Evolutionary conservation across 2,888 invertebrate genomes (phyloP).

Genomic region (Eupithecia centaureata): DNA sequence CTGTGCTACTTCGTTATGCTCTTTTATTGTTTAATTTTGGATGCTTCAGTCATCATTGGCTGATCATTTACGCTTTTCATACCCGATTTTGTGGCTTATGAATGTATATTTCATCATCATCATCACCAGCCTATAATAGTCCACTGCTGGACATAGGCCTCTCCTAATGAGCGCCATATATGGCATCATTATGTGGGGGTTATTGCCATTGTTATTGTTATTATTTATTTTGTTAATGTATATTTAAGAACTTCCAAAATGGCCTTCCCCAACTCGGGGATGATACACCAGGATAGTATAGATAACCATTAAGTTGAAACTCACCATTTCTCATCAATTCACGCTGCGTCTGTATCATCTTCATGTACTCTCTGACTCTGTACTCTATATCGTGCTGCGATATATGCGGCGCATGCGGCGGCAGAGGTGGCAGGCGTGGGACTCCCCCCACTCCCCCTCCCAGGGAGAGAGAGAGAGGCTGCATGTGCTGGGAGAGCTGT

Average conservation of each 20-base stretch:
- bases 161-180: too few species aligned
- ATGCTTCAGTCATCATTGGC: not conserved
- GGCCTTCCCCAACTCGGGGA: not conserved
- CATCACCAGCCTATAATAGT: too few species aligned
- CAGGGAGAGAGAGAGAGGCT: slow-evolving; percentile 89
- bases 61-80: not conserved
- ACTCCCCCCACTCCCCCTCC: slow-evolving; percentile 80
- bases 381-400: slow-evolving; percentile 89
- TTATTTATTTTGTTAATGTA: too few species aligned
- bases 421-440: slow-evolving; percentile 84
- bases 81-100: not conserved
- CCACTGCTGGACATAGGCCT: too few species aligned
- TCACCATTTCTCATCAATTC: slow-evolving; percentile 75
- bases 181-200: too few species aligned
- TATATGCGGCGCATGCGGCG: slow-evolving; percentile 82
- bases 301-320: slow-evolving; percentile 38
- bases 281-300: not conserved
- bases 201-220: too few species aligned
- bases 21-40: not conserved
- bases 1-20: not conserved
- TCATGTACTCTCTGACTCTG: slow-evolving; percentile 91
- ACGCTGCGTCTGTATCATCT: slow-evolving; percentile 84
- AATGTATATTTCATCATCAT: too few species aligned
- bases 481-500: slow-evolving; percentile 86
- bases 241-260: not conserved